phyloP scores from a whole-genome alignment of 2,113 vertebrate species.

The Cygnus buccinator region DNA sequence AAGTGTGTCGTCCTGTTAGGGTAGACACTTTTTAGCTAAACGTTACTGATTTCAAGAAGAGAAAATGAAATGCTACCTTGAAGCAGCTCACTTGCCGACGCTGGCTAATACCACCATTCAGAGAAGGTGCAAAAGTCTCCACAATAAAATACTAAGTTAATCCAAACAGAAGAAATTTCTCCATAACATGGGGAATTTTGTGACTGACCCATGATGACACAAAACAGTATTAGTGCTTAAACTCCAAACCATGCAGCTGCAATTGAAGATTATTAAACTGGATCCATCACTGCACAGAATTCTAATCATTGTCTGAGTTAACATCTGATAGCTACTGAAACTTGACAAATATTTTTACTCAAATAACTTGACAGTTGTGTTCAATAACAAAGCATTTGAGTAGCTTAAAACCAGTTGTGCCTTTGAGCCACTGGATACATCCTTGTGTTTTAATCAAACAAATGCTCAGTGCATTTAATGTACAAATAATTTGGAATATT shows the following conservation, averaged over 20 bases:
- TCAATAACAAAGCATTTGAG: not conserved
- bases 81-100: not conserved
- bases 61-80: not conserved
- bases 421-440: not conserved
- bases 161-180: not conserved
- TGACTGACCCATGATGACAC: not conserved
- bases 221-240: not conserved
- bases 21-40: not conserved
- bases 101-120: not conserved
- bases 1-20: accelerated
- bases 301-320: not conserved
- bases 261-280: not conserved
- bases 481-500: not conserved
- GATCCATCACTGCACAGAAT: not conserved
- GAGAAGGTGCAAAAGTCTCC: not conserved
- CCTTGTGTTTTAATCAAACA: not conserved
- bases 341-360: not conserved
- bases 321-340: not conserved
- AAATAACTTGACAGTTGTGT: not conserved
- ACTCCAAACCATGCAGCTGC: not conserved
- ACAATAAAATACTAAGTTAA: not conserved
- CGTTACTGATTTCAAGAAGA: not conserved
- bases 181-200: not conserved
- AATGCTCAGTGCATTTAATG: not conserved
- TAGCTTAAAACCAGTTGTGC: not conserved